Base-by-base conservation (phyloP, 2,113 vertebrate genomes). In the Semicossyphus pulcher region DNA sequence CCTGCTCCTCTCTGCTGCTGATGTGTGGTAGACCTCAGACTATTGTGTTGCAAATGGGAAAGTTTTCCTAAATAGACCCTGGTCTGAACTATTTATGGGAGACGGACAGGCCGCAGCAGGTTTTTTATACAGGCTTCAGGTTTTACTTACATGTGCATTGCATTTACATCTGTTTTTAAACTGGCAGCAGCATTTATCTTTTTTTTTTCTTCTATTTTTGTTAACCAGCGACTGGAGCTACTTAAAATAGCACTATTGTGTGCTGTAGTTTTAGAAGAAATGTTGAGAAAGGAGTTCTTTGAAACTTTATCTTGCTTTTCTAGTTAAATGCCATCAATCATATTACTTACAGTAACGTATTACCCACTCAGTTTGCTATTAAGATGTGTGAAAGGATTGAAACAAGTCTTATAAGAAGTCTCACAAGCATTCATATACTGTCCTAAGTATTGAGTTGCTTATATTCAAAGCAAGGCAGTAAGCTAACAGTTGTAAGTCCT, bases 21-120 rank as follows among this genome's bases (percentile, higher is more conserved):
- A 86, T 69, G 61, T 90, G 88, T 77, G 86, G 90, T 90, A 76
- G 69, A 90, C 90, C 90, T 89, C 90, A 89, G 77, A 86, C 79
- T 73, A 87, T 91, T 88, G 85, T 88, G 76, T 90, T 87, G 79
- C 85, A 83, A 78, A 86, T 83, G 79, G 77, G 83, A 87, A 89
- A 76, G 85, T 87, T 87, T 84, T 90, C 77, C 72, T 59, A 83
- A 90, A 88, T 86, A 78, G 74, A 66, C 53, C 41, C 57, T 64
- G 65, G 79, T 83, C 53, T 72, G 16, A 76, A 86, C 86, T 89
- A 88, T 91, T 88, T 86, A 77, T 86, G 81, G 81, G 18, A 60
- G 67, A 72, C 10, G 9, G 59, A 63, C 52, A 72, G 60, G 39
- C 86, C 72, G 7, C 64, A 77, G 72, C 20, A 56, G 51, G 10